phyloP scores from a whole-genome alignment of 2,797 vertebrate species.

The Pipistrellus kuhlii region DNA sequence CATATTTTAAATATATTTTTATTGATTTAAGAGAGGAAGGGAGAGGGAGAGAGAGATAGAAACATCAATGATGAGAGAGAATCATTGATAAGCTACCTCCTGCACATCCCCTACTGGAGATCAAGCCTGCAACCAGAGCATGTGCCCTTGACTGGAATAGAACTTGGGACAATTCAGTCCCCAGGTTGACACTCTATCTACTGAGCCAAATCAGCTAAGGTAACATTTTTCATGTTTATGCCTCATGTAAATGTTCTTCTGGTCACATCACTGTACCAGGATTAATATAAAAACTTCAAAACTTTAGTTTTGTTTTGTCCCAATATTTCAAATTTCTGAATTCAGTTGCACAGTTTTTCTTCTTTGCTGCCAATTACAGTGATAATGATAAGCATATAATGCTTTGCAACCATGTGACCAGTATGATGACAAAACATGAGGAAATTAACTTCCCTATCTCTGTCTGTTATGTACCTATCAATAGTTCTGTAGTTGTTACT shows the following conservation, averaged over 20 bases:
- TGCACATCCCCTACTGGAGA: too few relatives aligned
- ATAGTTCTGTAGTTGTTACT: not conserved
- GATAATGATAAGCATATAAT: not conserved
- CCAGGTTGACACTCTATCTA: too few relatives aligned
- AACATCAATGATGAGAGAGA: too few relatives aligned
- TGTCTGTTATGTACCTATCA: not conserved
- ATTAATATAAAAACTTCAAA: not conserved
- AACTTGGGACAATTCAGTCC: too few relatives aligned
- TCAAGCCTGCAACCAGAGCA: too few relatives aligned
- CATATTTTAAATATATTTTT: too few relatives aligned
- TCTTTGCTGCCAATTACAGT: not conserved
- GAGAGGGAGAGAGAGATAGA: too few relatives aligned
- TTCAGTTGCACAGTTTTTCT: not conserved
- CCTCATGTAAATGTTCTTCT: not conserved
- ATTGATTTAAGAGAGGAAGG: too few relatives aligned
- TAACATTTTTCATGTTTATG: not conserved
- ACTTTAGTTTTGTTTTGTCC: not conserved
- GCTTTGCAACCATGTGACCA: not conserved
- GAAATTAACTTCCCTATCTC: not conserved
- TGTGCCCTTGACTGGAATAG: too few relatives aligned
- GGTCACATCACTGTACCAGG: not conserved
- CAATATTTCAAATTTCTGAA: not conserved
- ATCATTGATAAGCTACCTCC: too few relatives aligned
- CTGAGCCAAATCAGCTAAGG: too few relatives aligned
- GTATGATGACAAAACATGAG: not conserved